Evolutionary conservation across 1,140 invertebrate species (phyloP).

Genomic region (Tetramorium simillimum): DNA sequence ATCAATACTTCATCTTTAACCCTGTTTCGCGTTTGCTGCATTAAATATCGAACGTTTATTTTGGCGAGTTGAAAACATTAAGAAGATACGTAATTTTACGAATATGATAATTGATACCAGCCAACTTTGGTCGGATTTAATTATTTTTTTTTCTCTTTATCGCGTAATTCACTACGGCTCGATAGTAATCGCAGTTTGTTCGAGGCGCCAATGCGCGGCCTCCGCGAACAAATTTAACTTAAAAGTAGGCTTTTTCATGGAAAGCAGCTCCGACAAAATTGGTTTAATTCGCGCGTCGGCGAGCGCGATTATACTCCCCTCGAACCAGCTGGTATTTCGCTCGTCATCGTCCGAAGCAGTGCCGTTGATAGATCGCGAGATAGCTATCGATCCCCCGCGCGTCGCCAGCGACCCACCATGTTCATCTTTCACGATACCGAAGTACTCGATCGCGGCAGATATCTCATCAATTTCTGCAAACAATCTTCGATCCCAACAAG

Average conservation of each 20-base stretch:
- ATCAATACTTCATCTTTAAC: neutral
- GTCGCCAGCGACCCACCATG: neutral
- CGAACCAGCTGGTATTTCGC: conserved; percentile 6
- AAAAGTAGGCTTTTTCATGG: conserved; percentile 42
- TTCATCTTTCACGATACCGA: conserved; percentile 23
- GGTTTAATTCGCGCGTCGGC: conserved; percentile 54
- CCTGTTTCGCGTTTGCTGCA: neutral
- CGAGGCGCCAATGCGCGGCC: conserved; percentile 25
- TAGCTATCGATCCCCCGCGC: conserved; percentile 44
- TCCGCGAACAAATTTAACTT: conserved; percentile 61
- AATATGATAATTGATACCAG: neutral
- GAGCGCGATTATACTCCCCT: conserved; percentile 11
- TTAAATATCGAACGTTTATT: neutral
- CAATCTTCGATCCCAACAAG: conserved; percentile 52
- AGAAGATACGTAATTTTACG: too few species aligned
- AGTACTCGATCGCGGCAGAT: conserved; percentile 35
- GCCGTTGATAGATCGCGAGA: conserved; percentile 47
- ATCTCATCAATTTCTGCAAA: conserved; percentile 59
- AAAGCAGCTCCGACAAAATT: conserved; percentile 47
- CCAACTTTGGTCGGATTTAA: conserved; percentile 5
- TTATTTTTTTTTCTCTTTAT: conserved; percentile 34
- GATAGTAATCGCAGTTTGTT: conserved; percentile 55
- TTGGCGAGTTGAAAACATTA: neutral
- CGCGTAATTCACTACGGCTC: conserved; percentile 45
- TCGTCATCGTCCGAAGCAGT: conserved; percentile 29